A percentile compares a stretch with the other conserved stretches of the same genome.
These are phyloP conservation scores for Drosophila recens DNA, from an alignment of 2,888 invertebrate genomes.

Conservation along the genomic window DNA sequence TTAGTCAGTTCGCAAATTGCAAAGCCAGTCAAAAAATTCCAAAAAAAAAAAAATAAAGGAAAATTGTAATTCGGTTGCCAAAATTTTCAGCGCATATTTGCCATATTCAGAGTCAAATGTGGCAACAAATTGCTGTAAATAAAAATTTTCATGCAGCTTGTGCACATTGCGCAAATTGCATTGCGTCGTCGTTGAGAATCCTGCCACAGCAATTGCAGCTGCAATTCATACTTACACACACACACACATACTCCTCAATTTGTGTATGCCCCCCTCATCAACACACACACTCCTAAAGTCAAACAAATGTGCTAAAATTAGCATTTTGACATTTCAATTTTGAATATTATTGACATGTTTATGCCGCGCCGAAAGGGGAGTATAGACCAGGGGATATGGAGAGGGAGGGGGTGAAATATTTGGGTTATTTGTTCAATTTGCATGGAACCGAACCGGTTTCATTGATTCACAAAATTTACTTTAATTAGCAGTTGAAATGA, in stretches of 20 bases:
- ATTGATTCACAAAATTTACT: conserved; percentile 72
- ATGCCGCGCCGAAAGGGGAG: conserved; percentile 12
- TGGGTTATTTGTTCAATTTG: conserved; percentile 35
- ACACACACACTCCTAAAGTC: conserved; percentile 35
- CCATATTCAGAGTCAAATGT: conserved; percentile 27
- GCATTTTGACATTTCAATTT: conserved; percentile 79
- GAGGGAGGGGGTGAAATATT: neutral
- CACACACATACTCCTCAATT: conserved; percentile 1
- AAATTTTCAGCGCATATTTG: conserved; percentile 10
- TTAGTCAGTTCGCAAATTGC: conserved; percentile 16
- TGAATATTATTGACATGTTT: conserved; percentile 77
- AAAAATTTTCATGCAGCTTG: conserved; percentile 61
- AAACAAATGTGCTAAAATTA: conserved; percentile 75
- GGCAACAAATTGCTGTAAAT: conserved; percentile 63
- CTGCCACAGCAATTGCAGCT: conserved; percentile 16
- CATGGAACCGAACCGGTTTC: conserved; percentile 38
- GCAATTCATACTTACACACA: neutral
- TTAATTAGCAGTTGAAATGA: conserved; percentile 68
- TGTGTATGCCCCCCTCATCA: neutral
- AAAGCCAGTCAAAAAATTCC: conserved; percentile 14
- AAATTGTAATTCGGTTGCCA: conserved; percentile 7
- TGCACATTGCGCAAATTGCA: conserved; percentile 68
- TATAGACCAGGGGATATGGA: neutral
- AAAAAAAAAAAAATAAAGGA: neutral
- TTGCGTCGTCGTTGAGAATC: conserved; percentile 33